These are phyloP conservation scores for Notothenia coriiceps DNA, from an alignment of 2,113 vertebrate genomes.

Conservation along the genomic window DNA sequence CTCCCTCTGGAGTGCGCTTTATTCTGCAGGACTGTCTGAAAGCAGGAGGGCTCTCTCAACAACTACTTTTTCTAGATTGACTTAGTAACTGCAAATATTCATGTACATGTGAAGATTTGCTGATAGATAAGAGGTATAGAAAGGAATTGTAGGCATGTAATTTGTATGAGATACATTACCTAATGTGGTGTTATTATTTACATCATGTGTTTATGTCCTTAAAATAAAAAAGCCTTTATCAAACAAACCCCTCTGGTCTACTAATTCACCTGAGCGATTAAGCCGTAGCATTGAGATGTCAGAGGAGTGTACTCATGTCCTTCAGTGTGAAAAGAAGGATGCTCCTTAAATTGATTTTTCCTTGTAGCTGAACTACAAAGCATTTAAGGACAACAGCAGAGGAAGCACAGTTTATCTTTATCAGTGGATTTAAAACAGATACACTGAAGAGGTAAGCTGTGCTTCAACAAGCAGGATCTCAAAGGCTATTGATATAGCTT, in stretches of 20 bases:
- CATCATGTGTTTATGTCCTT: neutral
- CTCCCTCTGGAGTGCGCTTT: conserved; percentile 59
- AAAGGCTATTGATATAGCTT: neutral
- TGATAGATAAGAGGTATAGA: conserved; percentile 1
- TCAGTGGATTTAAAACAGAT: conserved; percentile 31
- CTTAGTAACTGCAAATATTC: conserved; percentile 35
- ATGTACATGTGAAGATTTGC: conserved; percentile 24
- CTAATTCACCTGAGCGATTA: conserved; percentile 51
- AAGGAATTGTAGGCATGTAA: neutral
- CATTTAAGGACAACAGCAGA: conserved; percentile 41
- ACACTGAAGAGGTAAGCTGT: neutral
- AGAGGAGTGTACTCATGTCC: conserved; percentile 48
- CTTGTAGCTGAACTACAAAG: conserved; percentile 48
- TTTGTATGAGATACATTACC: neutral
- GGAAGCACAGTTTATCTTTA: conserved; percentile 31
- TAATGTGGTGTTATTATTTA: too few relatives aligned
- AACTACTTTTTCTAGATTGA: conserved; percentile 36
- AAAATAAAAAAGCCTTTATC: conserved; percentile 5
- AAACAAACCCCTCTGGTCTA: neutral
- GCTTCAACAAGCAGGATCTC: neutral
- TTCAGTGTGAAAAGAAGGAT: conserved; percentile 48
- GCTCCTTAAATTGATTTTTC: conserved; percentile 71
- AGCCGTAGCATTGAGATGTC: conserved; percentile 64
- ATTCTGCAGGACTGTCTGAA: conserved; percentile 29
- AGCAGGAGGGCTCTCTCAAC: conserved; percentile 9